Percentiles rank a stretch among this genome's conserved stretches.
phyloP scores from a whole-genome alignment of 2,797 vertebrate genomes.

The Platyrinchus mystaceus region DNA sequence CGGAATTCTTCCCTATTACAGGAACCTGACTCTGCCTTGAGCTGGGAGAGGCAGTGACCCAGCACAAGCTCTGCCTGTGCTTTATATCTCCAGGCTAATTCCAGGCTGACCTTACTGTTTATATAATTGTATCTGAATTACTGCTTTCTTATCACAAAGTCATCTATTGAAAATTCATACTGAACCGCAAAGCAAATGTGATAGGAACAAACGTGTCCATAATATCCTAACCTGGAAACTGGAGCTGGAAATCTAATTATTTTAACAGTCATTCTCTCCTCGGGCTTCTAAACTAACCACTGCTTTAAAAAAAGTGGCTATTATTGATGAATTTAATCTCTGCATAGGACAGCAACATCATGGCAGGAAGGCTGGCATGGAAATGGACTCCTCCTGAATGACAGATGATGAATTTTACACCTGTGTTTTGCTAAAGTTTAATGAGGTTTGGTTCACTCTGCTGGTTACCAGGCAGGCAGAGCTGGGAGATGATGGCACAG shows the following conservation, averaged over 20 bases:
- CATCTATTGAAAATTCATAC: constrained; percentile 81
- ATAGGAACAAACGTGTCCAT: constrained; percentile 68
- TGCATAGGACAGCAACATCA: background rate
- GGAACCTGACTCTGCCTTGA: constrained; percentile 68
- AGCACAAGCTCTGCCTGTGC: constrained; percentile 47
- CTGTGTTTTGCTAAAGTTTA: background rate
- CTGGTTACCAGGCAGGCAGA: background rate
- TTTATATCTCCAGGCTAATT: constrained; percentile 80
- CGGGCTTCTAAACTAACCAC: constrained; percentile 63
- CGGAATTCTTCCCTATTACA: constrained; percentile 45
- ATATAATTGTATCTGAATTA: constrained; percentile 76
- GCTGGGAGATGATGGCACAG: background rate
- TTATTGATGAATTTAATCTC: constrained; percentile 17
- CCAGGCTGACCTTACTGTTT: constrained; percentile 76
- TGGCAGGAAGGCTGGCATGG: background rate
- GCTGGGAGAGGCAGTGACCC: constrained; percentile 55
- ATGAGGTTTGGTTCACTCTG: background rate
- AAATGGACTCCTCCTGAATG: background rate
- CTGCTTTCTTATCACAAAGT: constrained; percentile 76
- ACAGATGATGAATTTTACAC: background rate
- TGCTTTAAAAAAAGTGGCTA: constrained; percentile 23
- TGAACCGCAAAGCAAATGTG: constrained; percentile 70
- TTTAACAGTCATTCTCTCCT: constrained; percentile 53
- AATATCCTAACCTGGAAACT: constrained; percentile 69
- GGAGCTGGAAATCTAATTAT: constrained; percentile 69